Percentiles rank a stretch among this genome's conserved stretches.
phyloP scores from a whole-genome alignment of 2,113 vertebrate species.

The Ibidorhyncha struthersii region DNA sequence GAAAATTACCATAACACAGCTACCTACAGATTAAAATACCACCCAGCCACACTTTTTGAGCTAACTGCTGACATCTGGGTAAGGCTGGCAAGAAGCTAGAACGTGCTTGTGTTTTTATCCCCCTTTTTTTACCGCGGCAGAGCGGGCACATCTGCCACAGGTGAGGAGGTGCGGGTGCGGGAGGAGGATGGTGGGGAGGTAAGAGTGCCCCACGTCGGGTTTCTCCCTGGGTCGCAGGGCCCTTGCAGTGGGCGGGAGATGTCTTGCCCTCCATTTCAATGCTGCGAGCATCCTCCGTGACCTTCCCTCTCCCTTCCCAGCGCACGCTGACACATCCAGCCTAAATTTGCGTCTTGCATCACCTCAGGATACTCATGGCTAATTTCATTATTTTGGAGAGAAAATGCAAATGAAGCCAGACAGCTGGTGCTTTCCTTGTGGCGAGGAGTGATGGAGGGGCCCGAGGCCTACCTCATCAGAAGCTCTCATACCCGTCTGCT shows the following conservation, averaged over 20 bases:
- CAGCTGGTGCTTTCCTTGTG: conserved; percentile 91
- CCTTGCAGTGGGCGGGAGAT: not conserved
- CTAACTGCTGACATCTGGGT: not conserved
- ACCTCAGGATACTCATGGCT: conserved; percentile 98
- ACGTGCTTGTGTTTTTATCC: fast-evolving
- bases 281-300: conserved; percentile 64
- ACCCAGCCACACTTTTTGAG: not conserved
- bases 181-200: not conserved
- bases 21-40: not conserved
- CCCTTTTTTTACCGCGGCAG: fast-evolving
- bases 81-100: not conserved
- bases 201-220: fast-evolving
- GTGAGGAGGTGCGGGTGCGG: fast-evolving
- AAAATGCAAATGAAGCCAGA: conserved; percentile 96
- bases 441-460: conserved; percentile 90
- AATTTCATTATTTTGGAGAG: conserved; percentile 97
- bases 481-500: conserved; percentile 80
- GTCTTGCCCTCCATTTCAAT: conserved; percentile 38
- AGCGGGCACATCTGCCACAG: not conserved
- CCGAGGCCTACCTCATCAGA: conserved; percentile 85
- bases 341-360: conserved; percentile 84
- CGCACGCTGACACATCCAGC: conserved; percentile 80
- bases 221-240: not conserved
- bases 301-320: conserved; percentile 78
- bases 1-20: not conserved